These are phyloP conservation scores for Carposina sasakii DNA, from an alignment of 1,140 invertebrate species.

Conservation along the genomic window DNA sequence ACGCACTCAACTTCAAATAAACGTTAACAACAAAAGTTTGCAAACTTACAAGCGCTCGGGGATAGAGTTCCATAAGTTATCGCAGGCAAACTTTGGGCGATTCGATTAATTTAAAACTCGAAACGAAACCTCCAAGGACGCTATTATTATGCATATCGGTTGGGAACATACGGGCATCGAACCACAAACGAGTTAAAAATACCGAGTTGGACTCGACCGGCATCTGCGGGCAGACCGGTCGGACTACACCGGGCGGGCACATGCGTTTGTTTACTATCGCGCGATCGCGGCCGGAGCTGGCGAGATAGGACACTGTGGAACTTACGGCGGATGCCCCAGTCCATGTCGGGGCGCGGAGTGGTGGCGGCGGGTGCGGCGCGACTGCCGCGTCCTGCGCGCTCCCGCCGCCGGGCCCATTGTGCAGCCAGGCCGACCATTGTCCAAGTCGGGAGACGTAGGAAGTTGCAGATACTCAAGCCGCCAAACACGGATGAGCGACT, in stretches of 20 bases:
- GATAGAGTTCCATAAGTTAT: too few relatives aligned
- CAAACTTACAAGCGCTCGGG: too few relatives aligned
- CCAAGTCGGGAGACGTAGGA: slow-evolving; percentile 15
- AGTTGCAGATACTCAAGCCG: too few relatives aligned
- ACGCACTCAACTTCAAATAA: too few relatives aligned
- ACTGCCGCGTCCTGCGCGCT: slow-evolving; percentile 61
- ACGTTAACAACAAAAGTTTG: too few relatives aligned
- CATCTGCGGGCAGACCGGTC: slow-evolving; percentile 63
- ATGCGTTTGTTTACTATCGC: slow-evolving; percentile 71
- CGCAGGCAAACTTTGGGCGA: too few relatives aligned
- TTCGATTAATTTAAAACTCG: too few relatives aligned
- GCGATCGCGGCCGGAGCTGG: slow-evolving; percentile 38
- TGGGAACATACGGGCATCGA: slow-evolving; percentile 67
- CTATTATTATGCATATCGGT: slow-evolving; percentile 67
- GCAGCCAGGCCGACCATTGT: slow-evolving; percentile 30
- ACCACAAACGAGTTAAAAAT: slow-evolving; percentile 70
- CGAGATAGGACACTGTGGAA: slow-evolving; percentile 41
- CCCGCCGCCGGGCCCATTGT: slow-evolving; percentile 45
- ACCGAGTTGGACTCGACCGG: slow-evolving; percentile 54
- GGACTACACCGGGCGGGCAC: slow-evolving; percentile 53
- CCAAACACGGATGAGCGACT: too few relatives aligned
- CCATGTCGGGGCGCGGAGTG: slow-evolving; percentile 70
- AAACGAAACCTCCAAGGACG: slow-evolving; percentile 44
- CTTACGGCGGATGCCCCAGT: slow-evolving; percentile 88
- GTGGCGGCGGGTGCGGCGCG: slow-evolving; percentile 54